Conservation (phyloP, 2,888 invertebrate species). For the Peribatodes rhomboidaria region DNA sequence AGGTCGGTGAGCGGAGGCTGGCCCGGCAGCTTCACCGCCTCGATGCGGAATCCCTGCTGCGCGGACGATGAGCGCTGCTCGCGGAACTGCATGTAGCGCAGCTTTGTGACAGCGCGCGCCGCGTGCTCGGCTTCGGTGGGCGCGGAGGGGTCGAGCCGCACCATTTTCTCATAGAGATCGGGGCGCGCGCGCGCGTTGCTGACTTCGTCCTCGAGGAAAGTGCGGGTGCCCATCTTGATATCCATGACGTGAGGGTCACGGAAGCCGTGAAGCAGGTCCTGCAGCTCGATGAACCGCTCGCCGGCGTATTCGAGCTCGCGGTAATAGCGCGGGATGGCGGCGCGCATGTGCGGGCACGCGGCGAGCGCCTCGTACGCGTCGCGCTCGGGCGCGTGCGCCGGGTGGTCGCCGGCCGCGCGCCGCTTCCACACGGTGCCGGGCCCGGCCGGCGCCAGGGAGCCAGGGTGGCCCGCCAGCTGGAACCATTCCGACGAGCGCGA, state of each 20-base stretch:
- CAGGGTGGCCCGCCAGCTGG: conserved; percentile 97
- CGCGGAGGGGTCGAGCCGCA: conserved; percentile 94
- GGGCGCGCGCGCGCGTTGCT: conserved; percentile 93
- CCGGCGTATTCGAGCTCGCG: conserved; percentile 92
- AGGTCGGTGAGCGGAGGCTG: conserved; percentile 94
- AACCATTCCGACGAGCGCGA: conserved; percentile 92
- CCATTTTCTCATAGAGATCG: conserved; percentile 98
- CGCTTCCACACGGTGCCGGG: conserved; percentile 98
- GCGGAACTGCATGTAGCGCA: conserved; percentile 98
- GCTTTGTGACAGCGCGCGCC: conserved; percentile 95
- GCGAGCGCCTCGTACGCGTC: conserved; percentile 93
- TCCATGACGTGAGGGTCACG: conserved; percentile 98
- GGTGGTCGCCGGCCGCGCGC: conserved; percentile 90
- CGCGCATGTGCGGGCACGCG: conserved; percentile 89
- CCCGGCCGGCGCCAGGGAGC: conserved; percentile 96
- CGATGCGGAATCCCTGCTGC: conserved; percentile 97
- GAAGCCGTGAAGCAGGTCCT: conserved; percentile 96
- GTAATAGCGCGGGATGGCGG: conserved; percentile 94
- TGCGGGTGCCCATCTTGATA: conserved; percentile 98
- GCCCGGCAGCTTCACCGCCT: conserved; percentile 96
- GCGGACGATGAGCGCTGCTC: conserved; percentile 97
- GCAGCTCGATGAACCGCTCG: conserved; percentile 96
- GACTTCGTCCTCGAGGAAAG: conserved; percentile 98
- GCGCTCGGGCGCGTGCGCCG: conserved; percentile 90
- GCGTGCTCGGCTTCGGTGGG: conserved; percentile 94